Base-by-base conservation (phyloP, 2,888 invertebrate genomes). In the Pyrocoelia pectoralis region DNA sequence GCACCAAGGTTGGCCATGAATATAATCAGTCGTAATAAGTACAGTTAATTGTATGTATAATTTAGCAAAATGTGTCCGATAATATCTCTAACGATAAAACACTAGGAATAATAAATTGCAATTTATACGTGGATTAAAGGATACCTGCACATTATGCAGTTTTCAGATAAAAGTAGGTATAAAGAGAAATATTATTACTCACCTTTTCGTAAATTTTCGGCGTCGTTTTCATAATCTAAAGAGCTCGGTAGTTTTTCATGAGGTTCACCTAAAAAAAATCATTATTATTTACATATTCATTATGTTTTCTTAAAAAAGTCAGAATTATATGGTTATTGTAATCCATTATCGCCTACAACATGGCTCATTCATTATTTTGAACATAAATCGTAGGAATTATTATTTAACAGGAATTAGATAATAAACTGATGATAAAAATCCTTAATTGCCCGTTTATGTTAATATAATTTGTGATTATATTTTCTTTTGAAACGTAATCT, bases 31-130 rank as follows among this genome's bases (percentile, higher is more conserved):
- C 69, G 71, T 73, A 74, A 73, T 74, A 72, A 71, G 73, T 69
- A 68, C 70, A 60, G 72, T 74, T 46, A 74, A 74, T 74, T 73
- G 71, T 72, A 73, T 73, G 73, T 73, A 78, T 78, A 79, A 78
- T 77, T 79, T 77, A 79, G 72, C 77, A 78, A 77, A 74, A 78
- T 46, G 46, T 46, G 17, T 77, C 76, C 74, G 73, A 74, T 59
- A 56, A 63, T 56, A 60, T 59, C 55, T 49, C 29, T 28, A 18
- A 56, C 71, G 77, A 77, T 78, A 78, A 78, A 58, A 72, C 74
- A 77, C 77, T 75, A 74, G 74, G 77, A 76, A 76, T 78, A 77
- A 77, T 78, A 76, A 76, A 79, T 77, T 78, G 73, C 74, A 79
- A 79, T 78, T 76, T 78, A 77, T 5, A 5, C 8, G 14, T 5